Base-by-base conservation (phyloP, 2,113 vertebrate species). In the Mesocricetus auratus region DNA sequence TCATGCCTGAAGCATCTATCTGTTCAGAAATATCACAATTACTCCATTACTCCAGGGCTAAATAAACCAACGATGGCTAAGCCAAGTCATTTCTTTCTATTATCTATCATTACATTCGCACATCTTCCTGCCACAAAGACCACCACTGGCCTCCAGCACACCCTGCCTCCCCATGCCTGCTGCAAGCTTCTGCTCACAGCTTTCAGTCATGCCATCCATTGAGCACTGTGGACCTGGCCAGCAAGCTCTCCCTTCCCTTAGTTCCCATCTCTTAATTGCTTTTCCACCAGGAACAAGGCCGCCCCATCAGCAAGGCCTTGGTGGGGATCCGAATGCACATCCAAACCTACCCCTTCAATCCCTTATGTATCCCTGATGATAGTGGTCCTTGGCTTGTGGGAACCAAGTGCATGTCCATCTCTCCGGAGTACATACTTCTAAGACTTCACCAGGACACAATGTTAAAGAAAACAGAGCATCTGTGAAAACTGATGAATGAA, bases 101-200 rank as follows among this genome's bases (percentile, higher is more conserved):
- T 2, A 5, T 33, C 47, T 21, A 5, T 81, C 50, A 3, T 2
- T 29, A 39, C 26, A 11, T 0, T n/a, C n/a, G 45, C 13, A 9
- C 16, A 45, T 12, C 1, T 42, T 85, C 74, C 85, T 56, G 60
- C 42, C 0, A 0, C 73, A 73, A n/a, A 82, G 33, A 56, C 64
- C 16, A 0, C 13, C 39, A 50, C 68, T 45, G 75, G 91, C 92
- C 66, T 39, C 60, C 0, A 56, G 3, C 42, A 31, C 0, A 0
- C 4, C 36, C 82, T 19, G 64, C 66, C 75, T 11, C 47, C 16
- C 87, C 17, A 1, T 3, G 3, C 42, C 4, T 0, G 22, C 56
- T 0, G 5, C 64, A 31, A 31, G 2, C 22, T 60, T 29, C 68
- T 39, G 3, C 26, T 31, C 45, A 0, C 2, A 2, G 39, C 31